Evolutionary conservation across 2,888 invertebrate genomes (phyloP).

Genomic region (Lissonota sp.): DNA sequence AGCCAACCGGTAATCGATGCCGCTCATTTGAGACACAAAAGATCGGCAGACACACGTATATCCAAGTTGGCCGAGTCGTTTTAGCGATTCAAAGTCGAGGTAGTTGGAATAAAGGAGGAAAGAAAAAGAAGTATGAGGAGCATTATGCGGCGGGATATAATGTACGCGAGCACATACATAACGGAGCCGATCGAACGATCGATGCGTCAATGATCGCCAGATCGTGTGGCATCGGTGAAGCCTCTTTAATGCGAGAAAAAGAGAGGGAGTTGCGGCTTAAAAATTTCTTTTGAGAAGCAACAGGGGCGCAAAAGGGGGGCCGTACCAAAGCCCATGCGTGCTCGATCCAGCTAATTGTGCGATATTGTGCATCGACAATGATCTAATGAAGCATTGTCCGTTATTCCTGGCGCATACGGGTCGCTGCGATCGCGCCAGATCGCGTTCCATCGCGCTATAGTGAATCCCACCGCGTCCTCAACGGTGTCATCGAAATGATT

Average conservation of each 20-base stretch:
- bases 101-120: conserved; percentile 6
- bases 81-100: conserved; percentile 40
- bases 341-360: conserved; percentile 78
- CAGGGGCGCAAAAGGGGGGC: conserved; percentile 40
- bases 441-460: conserved; percentile 59
- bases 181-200: conserved; percentile 77
- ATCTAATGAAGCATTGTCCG: conserved; percentile 83
- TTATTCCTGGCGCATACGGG: conserved; percentile 58
- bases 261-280: conserved; percentile 36
- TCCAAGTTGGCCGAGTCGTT: conserved; percentile 34
- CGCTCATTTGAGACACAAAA: neutral
- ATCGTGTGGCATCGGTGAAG: conserved; percentile 67
- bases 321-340: conserved; percentile 58
- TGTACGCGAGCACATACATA: conserved; percentile 72
- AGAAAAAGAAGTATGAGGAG: conserved; percentile 55
- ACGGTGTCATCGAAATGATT: conserved; percentile 56
- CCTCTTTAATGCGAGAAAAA: conserved; percentile 37
- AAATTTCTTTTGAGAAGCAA: conserved; percentile 63
- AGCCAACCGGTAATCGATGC: no score
- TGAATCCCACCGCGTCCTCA: conserved; percentile 34
- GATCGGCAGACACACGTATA: neutral
- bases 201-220: conserved; percentile 78
- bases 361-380: conserved; percentile 82
- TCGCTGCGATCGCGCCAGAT: conserved; percentile 62
- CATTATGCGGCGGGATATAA: conserved; percentile 70